Base-by-base conservation (phyloP, 2,888 invertebrate species). In the Scaptomyza parva region DNA sequence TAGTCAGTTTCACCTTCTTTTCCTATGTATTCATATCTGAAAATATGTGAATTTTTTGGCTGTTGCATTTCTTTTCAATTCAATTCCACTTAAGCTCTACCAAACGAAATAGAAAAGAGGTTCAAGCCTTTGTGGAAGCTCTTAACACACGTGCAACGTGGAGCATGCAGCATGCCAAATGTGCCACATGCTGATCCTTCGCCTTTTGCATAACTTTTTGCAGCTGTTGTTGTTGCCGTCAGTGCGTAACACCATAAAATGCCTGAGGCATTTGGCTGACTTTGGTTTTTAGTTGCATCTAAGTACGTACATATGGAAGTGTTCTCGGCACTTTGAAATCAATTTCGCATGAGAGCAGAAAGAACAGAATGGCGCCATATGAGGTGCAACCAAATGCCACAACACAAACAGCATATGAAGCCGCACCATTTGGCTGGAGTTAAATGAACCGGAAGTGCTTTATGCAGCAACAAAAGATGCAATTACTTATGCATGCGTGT, bases 401-500 rank as follows among this genome's bases (percentile, higher is more conserved):
- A 28, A 35, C 35, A 28, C 55, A 33, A 52, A 58, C 50, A 37
- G 33, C 45, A 52, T 41, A 33, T 12, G 18, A 33, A 35, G 22
- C 28, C 47, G 33, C 33, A 33, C 43, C 48, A 47, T 70, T 54
- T 35, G 60, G 47, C 61, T 62, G 47, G 60, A 43, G 72, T 72
- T 82, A 69, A 87, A 87, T 83, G 83, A 87, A 74, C 71, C 76
- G 85, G 86, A 87, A 85, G 82, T 72, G 74, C 76, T 74, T 82
- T 82, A 78, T 78, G 76, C 61, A 64, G 63, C 48, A 66, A 61
- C 48, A 68, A 73, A 57, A 70, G 52, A 66, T 86, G 76, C 72
- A 71, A 69, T 78, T 73, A 62, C 61, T 65, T 81, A 70, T 50
- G 20, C 17, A 40, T 33, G 33, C 26, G 58, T 37, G 20, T 48